phyloP scores from a whole-genome alignment of 2,797 vertebrate genomes.

The Pteropus rufus region DNA sequence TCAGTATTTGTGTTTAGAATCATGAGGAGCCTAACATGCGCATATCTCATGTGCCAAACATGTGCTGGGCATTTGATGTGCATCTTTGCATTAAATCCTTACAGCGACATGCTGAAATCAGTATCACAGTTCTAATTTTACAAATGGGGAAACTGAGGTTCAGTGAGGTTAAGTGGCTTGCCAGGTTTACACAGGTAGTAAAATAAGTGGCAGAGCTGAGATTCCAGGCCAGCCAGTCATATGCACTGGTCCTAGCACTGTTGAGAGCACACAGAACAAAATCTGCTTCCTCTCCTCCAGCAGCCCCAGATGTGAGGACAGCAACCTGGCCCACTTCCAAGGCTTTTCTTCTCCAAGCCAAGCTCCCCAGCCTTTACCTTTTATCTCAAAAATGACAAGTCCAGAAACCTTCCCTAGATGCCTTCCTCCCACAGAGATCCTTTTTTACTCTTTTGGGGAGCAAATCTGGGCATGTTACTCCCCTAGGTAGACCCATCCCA shows the following conservation, averaged over 20 bases:
- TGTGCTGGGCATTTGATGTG: background rate
- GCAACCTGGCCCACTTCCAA: background rate
- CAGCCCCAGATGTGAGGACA: background rate
- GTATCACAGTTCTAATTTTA: background rate
- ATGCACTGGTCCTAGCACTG: background rate
- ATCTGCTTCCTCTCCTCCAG: background rate
- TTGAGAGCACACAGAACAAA: background rate
- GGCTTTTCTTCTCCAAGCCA: background rate
- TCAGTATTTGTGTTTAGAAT: conserved; percentile 47
- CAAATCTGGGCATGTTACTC: background rate
- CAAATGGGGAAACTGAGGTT: background rate
- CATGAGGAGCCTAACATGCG: conserved; percentile 20
- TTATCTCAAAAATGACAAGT: background rate
- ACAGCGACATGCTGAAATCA: background rate
- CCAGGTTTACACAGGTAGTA: background rate
- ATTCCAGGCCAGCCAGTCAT: background rate
- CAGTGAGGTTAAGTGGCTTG: background rate
- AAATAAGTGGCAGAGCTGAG: background rate
- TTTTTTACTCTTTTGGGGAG: background rate
- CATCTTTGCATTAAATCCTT: background rate
- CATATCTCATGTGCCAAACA: conserved; percentile 18
- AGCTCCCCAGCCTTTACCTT: background rate
- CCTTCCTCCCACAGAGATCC: background rate
- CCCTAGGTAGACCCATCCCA: background rate
- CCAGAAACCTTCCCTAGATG: background rate